These are phyloP conservation scores for Holcopasites calliopsidis DNA, from an alignment of 1,140 invertebrate genomes.

Conservation along the genomic window DNA sequence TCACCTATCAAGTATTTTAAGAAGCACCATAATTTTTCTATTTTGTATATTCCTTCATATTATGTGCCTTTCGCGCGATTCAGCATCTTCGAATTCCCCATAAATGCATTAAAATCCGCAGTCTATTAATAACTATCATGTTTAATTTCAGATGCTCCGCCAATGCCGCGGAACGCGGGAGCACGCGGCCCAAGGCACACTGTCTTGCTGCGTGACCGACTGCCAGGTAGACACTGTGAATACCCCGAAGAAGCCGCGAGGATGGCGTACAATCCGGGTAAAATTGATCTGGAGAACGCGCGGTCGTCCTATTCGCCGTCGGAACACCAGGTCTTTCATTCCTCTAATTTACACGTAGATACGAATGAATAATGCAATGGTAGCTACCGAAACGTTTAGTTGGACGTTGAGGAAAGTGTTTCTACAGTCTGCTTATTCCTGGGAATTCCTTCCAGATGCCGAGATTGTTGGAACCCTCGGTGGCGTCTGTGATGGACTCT, in stretches of 20 bases:
- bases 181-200: constrained; percentile 73
- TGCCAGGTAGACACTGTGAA: constrained; percentile 69
- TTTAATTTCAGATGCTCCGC: constrained; percentile 49
- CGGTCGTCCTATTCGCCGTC: constrained; percentile 61
- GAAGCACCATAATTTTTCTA: too few relatives aligned
- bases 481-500: constrained; percentile 45
- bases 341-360: not conserved
- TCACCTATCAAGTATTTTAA: too few relatives aligned
- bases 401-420: too few relatives aligned
- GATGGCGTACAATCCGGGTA: constrained; percentile 67
- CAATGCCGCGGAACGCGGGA: constrained; percentile 59
- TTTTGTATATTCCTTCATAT: too few relatives aligned
- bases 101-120: not conserved
- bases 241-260: constrained; percentile 69
- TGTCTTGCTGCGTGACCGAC: constrained; percentile 73
- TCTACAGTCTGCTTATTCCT: too few relatives aligned
- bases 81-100: too few relatives aligned
- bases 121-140: not conserved
- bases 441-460: constrained; percentile 37
- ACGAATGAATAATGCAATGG: not conserved
- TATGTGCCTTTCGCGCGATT: too few relatives aligned
- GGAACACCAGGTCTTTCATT: constrained; percentile 63
- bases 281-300: constrained; percentile 57
- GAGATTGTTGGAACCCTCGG: constrained; percentile 49
- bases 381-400: too few relatives aligned